phyloP scores from a whole-genome alignment of 2,113 vertebrate species.

The Centropus unirufus region DNA sequence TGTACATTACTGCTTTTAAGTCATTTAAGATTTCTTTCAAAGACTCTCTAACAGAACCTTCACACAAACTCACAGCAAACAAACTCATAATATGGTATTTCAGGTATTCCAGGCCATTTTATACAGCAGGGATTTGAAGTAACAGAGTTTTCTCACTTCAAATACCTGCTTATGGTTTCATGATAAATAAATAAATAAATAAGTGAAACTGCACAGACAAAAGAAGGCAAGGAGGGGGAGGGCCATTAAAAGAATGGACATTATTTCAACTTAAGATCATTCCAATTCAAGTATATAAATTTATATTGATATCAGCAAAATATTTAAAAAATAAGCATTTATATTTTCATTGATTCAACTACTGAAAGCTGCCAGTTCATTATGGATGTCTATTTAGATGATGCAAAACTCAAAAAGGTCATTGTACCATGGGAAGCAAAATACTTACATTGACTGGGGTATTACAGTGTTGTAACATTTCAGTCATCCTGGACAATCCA shows the following conservation, averaged over 20 bases:
- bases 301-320: background rate
- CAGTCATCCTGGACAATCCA: background rate
- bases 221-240: background rate
- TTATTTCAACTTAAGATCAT: background rate
- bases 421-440: too few species aligned
- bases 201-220: background rate
- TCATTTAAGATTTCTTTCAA: constrained; percentile 34
- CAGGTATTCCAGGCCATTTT: background rate
- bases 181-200: background rate
- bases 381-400: background rate
- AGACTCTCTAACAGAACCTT: background rate
- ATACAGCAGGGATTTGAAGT: background rate
- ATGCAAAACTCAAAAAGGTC: background rate
- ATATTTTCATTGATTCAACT: background rate
- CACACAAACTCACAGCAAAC: background rate
- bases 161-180: background rate
- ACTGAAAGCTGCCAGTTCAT: background rate
- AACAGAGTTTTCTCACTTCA: background rate
- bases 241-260: background rate
- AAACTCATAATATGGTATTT: background rate
- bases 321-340: background rate
- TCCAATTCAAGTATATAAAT: background rate
- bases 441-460: background rate
- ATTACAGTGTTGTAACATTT: background rate
- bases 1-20: constrained; percentile 73